Percentiles rank a stretch among this genome's conserved stretches.
These are phyloP conservation scores for Eretmocerus hayati DNA, from an alignment of 2,888 invertebrate species.

Conservation along the genomic window DNA sequence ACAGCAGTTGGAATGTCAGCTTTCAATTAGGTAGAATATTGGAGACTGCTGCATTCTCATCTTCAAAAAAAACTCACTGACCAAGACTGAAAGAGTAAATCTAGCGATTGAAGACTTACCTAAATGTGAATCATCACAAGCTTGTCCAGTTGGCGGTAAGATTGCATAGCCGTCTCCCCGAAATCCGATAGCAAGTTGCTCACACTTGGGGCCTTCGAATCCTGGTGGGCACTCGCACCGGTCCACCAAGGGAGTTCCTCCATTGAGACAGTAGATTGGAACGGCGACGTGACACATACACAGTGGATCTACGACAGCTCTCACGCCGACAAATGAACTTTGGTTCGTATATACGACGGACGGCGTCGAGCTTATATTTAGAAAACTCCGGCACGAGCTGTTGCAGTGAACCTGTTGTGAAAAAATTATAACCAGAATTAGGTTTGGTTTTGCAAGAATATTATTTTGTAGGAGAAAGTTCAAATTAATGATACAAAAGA, in stretches of 20 bases:
- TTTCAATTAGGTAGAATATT: too few relatives aligned
- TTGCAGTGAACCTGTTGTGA: conserved; percentile 53
- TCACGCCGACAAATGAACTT: conserved; percentile 90
- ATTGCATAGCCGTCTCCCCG: conserved; percentile 88
- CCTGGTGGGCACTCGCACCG: conserved; percentile 75
- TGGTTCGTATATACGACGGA: conserved; percentile 85
- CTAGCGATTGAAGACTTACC: conserved; percentile 25
- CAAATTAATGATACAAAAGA: neutral
- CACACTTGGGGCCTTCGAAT: conserved; percentile 81
- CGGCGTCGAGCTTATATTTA: conserved; percentile 68
- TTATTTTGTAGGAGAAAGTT: neutral
- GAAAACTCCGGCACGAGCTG: conserved; percentile 71
- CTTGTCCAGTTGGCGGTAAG: conserved; percentile 73
- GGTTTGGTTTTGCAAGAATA: neutral
- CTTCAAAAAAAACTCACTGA: too few relatives aligned
- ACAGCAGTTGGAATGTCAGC: too few relatives aligned
- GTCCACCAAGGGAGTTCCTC: conserved; percentile 57
- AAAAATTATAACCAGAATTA: neutral
- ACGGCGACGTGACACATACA: conserved; percentile 62
- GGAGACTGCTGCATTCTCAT: too few relatives aligned
- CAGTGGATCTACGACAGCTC: conserved; percentile 71
- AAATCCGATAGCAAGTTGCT: conserved; percentile 81
- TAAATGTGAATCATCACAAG: conserved; percentile 72
- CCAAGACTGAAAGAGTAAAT: too few relatives aligned
- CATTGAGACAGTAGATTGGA: conserved; percentile 65